These are phyloP conservation scores for Philereme transversata DNA, from an alignment of 2,888 invertebrate species.

Conservation along the genomic window DNA sequence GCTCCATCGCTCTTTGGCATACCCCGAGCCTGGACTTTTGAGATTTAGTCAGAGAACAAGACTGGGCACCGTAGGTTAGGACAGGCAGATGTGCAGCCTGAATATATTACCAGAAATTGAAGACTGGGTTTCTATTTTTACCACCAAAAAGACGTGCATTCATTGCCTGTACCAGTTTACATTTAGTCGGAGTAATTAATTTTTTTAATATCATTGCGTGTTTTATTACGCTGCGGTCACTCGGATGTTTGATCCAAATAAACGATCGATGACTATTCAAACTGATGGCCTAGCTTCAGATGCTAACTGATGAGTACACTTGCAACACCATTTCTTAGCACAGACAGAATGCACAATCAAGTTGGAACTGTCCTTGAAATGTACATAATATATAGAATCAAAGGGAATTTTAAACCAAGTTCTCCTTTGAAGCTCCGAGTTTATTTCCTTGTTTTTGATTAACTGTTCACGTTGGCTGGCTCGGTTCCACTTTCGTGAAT, in stretches of 20 bases:
- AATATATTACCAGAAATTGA: no score
- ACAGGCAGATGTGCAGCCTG: no score
- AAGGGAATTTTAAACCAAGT: neutral
- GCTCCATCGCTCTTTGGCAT: no score
- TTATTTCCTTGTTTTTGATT: neutral
- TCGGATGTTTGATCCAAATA: conserved; percentile 50
- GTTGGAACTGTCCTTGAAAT: neutral
- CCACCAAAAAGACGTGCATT: conserved; percentile 63
- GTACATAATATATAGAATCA: neutral
- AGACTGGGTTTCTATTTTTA: conserved; percentile 75
- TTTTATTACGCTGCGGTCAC: conserved; percentile 62
- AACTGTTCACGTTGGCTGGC: neutral
- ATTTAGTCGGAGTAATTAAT: conserved; percentile 69
- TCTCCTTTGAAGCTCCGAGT: neutral
- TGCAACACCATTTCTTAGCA: conserved; percentile 2
- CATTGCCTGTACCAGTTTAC: conserved; percentile 68
- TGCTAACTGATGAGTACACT: conserved; percentile 6
- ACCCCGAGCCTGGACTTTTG: no score
- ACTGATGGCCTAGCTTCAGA: conserved; percentile 19
- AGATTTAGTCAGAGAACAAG: no score
- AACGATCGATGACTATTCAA: conserved; percentile 24
- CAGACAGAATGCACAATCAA: neutral
- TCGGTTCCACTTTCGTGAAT: neutral
- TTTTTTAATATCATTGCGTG: conserved; percentile 68
- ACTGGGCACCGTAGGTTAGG: no score